phyloP scores from a whole-genome alignment of 2,113 vertebrate genomes.

The Falcunculus frontatus region DNA sequence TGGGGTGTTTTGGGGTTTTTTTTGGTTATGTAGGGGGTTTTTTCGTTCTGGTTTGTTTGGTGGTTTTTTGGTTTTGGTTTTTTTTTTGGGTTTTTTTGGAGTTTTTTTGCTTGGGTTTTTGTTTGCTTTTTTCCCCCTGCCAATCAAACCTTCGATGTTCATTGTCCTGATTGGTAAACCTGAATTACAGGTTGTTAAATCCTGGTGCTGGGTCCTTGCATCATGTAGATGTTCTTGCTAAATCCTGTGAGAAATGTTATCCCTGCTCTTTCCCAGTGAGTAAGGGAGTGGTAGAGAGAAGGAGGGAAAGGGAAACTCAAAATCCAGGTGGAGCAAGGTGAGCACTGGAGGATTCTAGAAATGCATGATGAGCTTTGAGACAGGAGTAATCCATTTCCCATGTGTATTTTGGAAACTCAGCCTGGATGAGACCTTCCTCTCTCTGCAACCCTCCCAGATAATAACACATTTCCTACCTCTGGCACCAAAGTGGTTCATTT shows the following conservation, averaged over 20 bases:
- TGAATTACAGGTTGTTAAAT: background rate
- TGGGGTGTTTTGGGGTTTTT: background rate
- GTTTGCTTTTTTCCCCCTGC: rapidly evolving
- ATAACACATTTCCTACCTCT: background rate
- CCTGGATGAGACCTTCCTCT: background rate
- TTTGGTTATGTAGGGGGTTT: too few species aligned
- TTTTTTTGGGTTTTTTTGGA: background rate
- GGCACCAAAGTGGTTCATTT: background rate
- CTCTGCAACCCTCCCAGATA: background rate
- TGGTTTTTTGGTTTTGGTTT: too few species aligned
- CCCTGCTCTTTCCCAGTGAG: background rate
- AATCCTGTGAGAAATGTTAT: background rate
- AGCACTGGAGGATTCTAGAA: background rate
- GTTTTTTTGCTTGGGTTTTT: background rate
- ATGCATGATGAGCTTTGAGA: background rate
- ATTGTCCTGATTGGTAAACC: background rate
- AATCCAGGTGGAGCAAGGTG: background rate
- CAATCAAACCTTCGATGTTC: background rate
- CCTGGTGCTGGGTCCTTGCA: background rate
- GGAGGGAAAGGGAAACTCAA: background rate
- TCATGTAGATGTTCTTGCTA: background rate
- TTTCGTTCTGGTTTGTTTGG: too few species aligned
- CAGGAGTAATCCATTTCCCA: background rate
- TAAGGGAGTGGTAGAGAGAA: background rate
- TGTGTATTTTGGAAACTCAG: background rate